Evolutionary conservation across 2,888 invertebrate species (phyloP), one percentile per base, ranked within the genome.

Genomic region (Rambutsinella grinnellia): DNA sequence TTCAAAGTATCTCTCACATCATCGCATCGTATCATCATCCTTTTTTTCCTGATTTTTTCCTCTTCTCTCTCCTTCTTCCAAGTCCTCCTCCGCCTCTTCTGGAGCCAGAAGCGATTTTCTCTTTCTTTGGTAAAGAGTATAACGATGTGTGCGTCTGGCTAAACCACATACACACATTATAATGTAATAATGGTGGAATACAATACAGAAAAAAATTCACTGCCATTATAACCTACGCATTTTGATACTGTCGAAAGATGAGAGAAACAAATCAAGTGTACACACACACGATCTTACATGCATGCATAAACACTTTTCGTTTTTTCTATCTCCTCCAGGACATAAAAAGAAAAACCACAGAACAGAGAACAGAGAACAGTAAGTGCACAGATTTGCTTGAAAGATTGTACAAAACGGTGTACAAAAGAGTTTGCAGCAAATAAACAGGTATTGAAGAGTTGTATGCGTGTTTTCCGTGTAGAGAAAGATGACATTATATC

Each of bases 91-190:
- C 69, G 61, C 69, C 69, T 69, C 61, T 54, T 69, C 69, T 69
- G 69, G 69, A 69, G 69, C 69, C 69, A 69, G 49, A 6, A 69
- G 53, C 53, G 69, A 54, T 69, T 61, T 60, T 60, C 27, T 51
- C 60, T 19, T 49, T 49, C n/a, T n/a, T n/a, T n/a, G n/a, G n/a
- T n/a, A n/a, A 23, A 24, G 36, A 58, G 51, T 21, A 17, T 61
- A 54, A 26, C 23, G 51, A 61, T 69, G 44, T 54, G 46, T 65
- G 23, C 36, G 54, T 54, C 54, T 51, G 49, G 28, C 23, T 36
- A 36, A 44, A 65, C 36, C 62, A 65, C 65, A 54, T 23, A 5
- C 19, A 24, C 13, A 21, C 62, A 60, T 62, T 27, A 47, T 49
- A 8, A 28, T n/a, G n/a, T n/a, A n/a, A n/a, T n/a, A n/a, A n/a